Percentiles rank a stretch among this genome's conserved stretches.
phyloP scores from a whole-genome alignment of 30 jellyfish, hydroid and myxozoan species.

The Morbakka virulenta region DNA sequence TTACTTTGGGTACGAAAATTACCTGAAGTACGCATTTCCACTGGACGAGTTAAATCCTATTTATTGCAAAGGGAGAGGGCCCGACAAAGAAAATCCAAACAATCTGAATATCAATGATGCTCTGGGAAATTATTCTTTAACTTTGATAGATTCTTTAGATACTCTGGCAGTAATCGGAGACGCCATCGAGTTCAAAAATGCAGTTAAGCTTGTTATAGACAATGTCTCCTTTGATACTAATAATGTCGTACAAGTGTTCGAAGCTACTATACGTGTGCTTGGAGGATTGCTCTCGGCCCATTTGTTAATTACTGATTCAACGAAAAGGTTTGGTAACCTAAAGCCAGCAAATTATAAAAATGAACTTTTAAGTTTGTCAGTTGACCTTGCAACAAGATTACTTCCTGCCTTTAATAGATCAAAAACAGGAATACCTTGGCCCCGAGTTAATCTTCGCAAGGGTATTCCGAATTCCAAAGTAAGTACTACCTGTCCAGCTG shows the following conservation, averaged over 20 bases:
- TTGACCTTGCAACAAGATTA: conserved; percentile 81
- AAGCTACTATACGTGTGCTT: conserved; percentile 92
- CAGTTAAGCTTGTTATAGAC: conserved; percentile 61
- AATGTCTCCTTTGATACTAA: conserved; percentile 78
- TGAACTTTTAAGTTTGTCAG: conserved; percentile 77
- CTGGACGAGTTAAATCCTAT: conserved; percentile 93
- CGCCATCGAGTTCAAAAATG: conserved; percentile 77
- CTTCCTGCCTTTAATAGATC: conserved; percentile 80
- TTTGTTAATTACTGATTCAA: conserved; percentile 67
- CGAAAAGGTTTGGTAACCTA: conserved; percentile 67
- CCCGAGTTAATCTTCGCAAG: conserved; percentile 83
- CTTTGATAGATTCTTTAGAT: conserved; percentile 75
- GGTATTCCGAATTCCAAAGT: conserved; percentile 75
- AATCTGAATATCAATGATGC: conserved; percentile 90
- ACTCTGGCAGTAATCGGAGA: conserved; percentile 91
- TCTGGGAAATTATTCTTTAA: conserved; percentile 82
- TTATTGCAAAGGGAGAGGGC: conserved; percentile 96
- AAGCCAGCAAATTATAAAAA: conserved; percentile 66
- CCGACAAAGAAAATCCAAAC: conserved; percentile 82
- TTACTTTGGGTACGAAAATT: conserved; percentile 91
- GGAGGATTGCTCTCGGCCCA: conserved; percentile 98
- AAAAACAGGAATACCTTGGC: conserved; percentile 91
- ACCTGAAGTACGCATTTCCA: conserved; percentile 95
- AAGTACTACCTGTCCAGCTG: conserved; percentile 90
- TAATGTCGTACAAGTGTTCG: conserved; percentile 92